These are phyloP conservation scores for Sminthurinus aureus DNA, from an alignment of 2,888 invertebrate genomes.

Conservation along the genomic window DNA sequence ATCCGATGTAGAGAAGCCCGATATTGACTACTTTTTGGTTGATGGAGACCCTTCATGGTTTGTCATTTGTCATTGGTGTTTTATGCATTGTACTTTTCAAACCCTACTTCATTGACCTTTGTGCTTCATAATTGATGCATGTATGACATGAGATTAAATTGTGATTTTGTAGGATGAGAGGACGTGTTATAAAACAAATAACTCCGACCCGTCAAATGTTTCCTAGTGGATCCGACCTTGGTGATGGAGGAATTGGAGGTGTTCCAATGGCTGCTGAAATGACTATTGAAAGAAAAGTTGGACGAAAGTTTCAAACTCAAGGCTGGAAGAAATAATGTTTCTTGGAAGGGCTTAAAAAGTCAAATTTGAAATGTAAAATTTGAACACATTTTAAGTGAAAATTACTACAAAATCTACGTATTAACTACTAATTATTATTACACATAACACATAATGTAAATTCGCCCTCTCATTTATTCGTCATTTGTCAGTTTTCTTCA, in stretches of 20 bases:
- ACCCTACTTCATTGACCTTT: too few species aligned
- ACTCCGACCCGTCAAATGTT: neutral
- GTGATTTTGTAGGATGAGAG: neutral
- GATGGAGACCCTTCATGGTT: slow-evolving; percentile 34
- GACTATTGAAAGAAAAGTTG: slow-evolving; percentile 42
- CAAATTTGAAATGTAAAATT: too few species aligned
- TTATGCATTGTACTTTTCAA: too few species aligned
- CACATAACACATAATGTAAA: too few species aligned
- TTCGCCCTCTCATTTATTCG: too few species aligned
- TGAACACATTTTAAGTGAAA: too few species aligned
- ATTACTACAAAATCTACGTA: too few species aligned
- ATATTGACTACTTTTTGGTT: slow-evolving; percentile 24
- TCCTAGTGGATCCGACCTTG: neutral
- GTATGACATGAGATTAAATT: too few species aligned
- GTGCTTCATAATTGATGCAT: too few species aligned
- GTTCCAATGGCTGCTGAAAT: slow-evolving; percentile 31
- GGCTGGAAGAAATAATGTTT: slow-evolving; percentile 39
- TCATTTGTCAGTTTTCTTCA: too few species aligned
- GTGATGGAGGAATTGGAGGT: neutral
- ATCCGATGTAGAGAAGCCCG: neutral
- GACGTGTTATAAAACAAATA: slow-evolving; percentile 18
- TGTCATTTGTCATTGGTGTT: neutral
- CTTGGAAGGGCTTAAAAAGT: too few species aligned
- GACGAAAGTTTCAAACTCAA: slow-evolving; percentile 45
- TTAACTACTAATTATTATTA: neutral